phyloP scores from a whole-genome alignment of 2,888 invertebrate species.

The Napeogenes inachia region DNA sequence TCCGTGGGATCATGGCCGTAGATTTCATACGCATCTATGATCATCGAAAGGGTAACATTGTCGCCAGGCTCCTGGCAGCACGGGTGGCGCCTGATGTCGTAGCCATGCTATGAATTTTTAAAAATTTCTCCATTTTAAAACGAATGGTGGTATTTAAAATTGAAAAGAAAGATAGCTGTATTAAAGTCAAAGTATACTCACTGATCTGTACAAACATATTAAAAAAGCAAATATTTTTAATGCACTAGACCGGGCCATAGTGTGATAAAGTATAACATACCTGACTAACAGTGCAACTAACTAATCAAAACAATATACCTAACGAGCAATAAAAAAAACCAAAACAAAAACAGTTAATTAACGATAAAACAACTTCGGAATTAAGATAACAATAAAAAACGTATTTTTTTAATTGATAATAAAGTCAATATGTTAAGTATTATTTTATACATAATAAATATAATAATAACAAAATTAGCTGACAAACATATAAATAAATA shows the following conservation, averaged over 20 bases:
- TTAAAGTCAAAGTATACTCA: constrained; percentile 36
- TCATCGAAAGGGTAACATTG: constrained; percentile 64
- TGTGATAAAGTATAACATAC: constrained; percentile 14
- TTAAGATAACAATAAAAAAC: too few relatives aligned
- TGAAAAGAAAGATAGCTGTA: too few relatives aligned
- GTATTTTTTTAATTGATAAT: too few relatives aligned
- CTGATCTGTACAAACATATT: constrained; percentile 38
- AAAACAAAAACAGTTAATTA: neutral
- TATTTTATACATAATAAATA: too few relatives aligned
- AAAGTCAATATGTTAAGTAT: too few relatives aligned
- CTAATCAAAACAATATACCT: constrained; percentile 10
- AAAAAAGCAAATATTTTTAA: constrained; percentile 24
- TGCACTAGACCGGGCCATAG: constrained; percentile 22
- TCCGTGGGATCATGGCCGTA: constrained; percentile 72
- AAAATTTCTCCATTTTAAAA: constrained; percentile 10
- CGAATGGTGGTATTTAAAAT: neutral
- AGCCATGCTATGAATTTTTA: constrained; percentile 40
- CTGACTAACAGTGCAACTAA: constrained; percentile 1
- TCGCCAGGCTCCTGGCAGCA: constrained; percentile 57
- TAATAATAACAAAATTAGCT: too few relatives aligned
- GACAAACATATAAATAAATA: too few relatives aligned
- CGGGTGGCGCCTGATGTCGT: constrained; percentile 59
- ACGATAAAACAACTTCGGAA: too few relatives aligned
- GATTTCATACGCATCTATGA: constrained; percentile 70
- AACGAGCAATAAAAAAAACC: constrained; percentile 29